A percentile compares a stretch with the other conserved stretches of the same genome.
These are phyloP conservation scores for Cyclargus thomasi DNA, from an alignment of 1,140 invertebrate genomes.

Conservation along the genomic window DNA sequence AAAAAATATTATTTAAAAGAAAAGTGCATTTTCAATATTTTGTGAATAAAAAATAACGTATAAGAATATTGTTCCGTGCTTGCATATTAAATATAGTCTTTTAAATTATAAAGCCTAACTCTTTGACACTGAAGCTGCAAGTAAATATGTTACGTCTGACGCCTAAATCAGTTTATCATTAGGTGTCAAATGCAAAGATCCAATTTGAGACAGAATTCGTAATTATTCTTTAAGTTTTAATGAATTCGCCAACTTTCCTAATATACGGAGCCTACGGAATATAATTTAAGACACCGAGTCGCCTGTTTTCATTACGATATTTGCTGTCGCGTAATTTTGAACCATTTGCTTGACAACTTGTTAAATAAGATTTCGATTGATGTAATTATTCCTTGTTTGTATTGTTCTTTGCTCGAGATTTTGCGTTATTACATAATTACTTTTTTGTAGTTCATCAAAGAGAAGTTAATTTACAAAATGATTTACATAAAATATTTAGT, in stretches of 20 bases:
- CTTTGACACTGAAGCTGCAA: background rate
- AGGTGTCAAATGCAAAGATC: conserved; percentile 16
- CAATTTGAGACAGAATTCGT: conserved; percentile 14
- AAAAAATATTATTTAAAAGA: too few relatives aligned
- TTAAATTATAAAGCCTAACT: too few relatives aligned
- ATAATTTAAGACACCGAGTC: conserved; percentile 12
- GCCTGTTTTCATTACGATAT: conserved; percentile 12
- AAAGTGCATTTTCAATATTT: too few relatives aligned
- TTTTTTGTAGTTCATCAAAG: background rate
- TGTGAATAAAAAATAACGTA: too few relatives aligned
- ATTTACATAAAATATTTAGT: background rate
- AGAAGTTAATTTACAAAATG: background rate
- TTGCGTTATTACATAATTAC: background rate
- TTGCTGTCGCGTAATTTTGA: conserved; percentile 9
- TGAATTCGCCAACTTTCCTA: conserved; percentile 14
- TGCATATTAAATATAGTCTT: too few relatives aligned
- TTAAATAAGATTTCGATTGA: conserved; percentile 1
- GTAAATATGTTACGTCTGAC: background rate
- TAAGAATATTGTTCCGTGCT: too few relatives aligned
- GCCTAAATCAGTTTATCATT: background rate
- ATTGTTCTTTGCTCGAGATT: background rate
- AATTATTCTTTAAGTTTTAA: conserved; percentile 20
- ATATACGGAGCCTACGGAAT: conserved; percentile 14
- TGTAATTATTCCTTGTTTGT: conserved; percentile 1
- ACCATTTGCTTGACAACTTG: background rate